Evolutionary conservation across 2,113 vertebrate genomes (phyloP), one percentile per base, ranked within the genome.

Genomic region (Triplophysa dalaica): DNA sequence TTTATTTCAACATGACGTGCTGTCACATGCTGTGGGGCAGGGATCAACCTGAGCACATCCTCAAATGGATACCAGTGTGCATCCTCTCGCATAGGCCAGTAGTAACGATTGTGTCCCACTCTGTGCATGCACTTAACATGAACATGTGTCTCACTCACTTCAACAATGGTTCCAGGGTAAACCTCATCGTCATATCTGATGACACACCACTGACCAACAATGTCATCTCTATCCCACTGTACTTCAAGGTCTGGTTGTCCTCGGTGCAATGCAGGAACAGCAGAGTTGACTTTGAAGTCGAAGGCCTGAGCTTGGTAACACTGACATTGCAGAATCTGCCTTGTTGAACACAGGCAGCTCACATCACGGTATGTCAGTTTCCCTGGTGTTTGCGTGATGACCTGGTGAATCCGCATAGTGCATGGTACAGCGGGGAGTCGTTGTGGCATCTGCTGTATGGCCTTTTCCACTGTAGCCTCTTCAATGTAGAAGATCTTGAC

Each of bases 121-220:
- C 26, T 29, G 26, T 29, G 26, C 26, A 29, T 29, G 26, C 26
- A 29, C 26, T 29, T 29, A 29, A 29, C 26, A 29, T 29, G 26
- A 29, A 29, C 26, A 29, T 29, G 26, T 29, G 26, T 29, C 26
- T 29, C 26, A 29, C 26, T 29, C 26, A 29, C 26, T 29, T 29
- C 26, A 29, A 29, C 26, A 29, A 29, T 29, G 26, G 26, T 29
- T 29, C 26, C 26, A 29, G 26, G 3, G 26, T 29, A 29, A 29
- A 29, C 26, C 26, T 29, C 26, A 29, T 29, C 26, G 26, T 29
- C 26, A 29, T 29, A 29, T 29, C 26, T 29, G 21, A 66, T 7
- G n/a, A 72, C 74, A 72, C 60, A 82, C 75, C 81, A 82, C 75
- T 82, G 60, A 24, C 68, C 68, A 60, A 70, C 64, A 10, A 78